Evolutionary conservation across 2,888 invertebrate species (phyloP), one percentile per base, ranked within the genome.

Genomic region (Conchocele bisecta): DNA sequence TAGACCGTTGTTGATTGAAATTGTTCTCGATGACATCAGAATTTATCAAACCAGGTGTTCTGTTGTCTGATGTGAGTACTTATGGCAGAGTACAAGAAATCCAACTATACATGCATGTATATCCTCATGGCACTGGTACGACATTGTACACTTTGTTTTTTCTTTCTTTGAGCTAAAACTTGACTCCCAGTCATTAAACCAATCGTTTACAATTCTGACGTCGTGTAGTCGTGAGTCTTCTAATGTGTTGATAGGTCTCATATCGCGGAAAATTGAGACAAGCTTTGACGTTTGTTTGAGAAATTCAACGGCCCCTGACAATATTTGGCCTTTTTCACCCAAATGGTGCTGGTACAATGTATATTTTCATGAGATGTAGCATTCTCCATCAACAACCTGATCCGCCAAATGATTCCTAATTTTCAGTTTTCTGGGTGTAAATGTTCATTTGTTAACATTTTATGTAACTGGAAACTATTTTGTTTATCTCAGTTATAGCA

Each of bases 21-120:
- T 57, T 50, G 26, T 79, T 79, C 58, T 79, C 79, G n/a, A 74
- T 67, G 1, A 67, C 58, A 50, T 76, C 79, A 31, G 79, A 73
- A 51, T 79, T 79, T 13, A 79, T 42, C 6, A 73, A 29, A 6
- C 53, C 58, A 37, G 79, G 75, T n/a, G n/a, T n/a, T n/a, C n/a
- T n/a, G n/a, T n/a, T n/a, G n/a, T n/a, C n/a, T n/a, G n/a, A n/a
- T n/a, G n/a, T n/a, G n/a, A n/a, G n/a, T n/a, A n/a, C n/a, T n/a
- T n/a, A n/a, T n/a, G n/a, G n/a, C n/a, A n/a, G n/a, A n/a, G n/a
- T n/a, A n/a, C n/a, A n/a, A n/a, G n/a, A 41, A 78, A 78, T 3
- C 71, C 78, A 31, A 71, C 5, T 20, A 65, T 59, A 31, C 74
- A 75, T 11, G 68, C 57, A 6, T 75, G 60, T 7, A 78, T 60